phyloP scores from a whole-genome alignment of 1,140 invertebrate species.

The Euborellia annulipes region DNA sequence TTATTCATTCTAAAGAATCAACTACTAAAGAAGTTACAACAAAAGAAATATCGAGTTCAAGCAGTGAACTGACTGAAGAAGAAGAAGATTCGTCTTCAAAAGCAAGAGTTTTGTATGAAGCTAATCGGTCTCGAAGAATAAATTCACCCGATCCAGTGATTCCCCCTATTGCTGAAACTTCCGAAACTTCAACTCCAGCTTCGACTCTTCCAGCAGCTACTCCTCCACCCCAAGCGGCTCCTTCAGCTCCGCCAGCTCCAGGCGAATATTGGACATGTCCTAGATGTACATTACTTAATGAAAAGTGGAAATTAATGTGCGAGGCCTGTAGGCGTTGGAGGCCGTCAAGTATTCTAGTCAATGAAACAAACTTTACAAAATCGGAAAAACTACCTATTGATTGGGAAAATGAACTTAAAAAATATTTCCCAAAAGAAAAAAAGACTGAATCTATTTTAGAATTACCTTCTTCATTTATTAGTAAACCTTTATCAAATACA shows the following conservation, averaged over 20 bases:
- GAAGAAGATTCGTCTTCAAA: conserved; percentile 13
- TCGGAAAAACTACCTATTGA: neutral
- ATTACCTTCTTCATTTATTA: no score
- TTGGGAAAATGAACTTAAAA: conserved; percentile 9
- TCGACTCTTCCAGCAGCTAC: conserved; percentile 16
- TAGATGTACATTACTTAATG: conserved; percentile 35
- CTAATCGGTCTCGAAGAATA: conserved; percentile 13
- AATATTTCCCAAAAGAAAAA: conserved; percentile 8
- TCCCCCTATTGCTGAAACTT: conserved; percentile 23
- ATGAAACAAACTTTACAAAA: conserved; percentile 1
- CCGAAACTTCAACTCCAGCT: conserved; percentile 20
- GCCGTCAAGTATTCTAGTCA: conserved; percentile 23
- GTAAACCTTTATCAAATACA: neutral
- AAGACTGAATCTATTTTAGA: neutral
- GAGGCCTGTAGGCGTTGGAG: conserved; percentile 30
- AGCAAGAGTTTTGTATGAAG: conserved; percentile 18
- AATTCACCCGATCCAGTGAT: conserved; percentile 21
- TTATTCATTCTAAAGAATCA: conserved; percentile 1
- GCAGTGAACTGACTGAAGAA: neutral
- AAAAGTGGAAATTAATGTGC: conserved; percentile 36
- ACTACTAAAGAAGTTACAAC: neutral
- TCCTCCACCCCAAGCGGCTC: neutral
- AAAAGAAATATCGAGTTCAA: neutral
- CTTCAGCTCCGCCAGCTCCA: neutral
- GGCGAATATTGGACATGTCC: conserved; percentile 31